Evolutionary conservation across 2,113 vertebrate genomes (phyloP).

Genomic region (Neogobius melanostomus): DNA sequence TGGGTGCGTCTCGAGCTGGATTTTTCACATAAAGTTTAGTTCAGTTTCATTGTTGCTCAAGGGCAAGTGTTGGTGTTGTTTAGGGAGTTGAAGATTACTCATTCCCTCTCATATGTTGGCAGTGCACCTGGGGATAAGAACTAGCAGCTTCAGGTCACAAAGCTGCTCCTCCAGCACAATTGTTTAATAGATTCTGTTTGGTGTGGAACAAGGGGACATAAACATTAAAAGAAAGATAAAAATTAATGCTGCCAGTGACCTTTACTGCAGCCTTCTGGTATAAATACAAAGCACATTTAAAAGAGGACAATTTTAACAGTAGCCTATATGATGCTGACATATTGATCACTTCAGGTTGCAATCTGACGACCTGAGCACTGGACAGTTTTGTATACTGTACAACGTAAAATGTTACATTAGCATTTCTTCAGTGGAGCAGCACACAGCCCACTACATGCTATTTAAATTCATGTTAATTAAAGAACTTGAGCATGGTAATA

Average conservation of each 20-base stretch:
- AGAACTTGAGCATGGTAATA: constrained; percentile 65
- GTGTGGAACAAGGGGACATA: neutral
- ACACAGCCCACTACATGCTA: constrained; percentile 24
- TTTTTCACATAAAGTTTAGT: constrained; percentile 25
- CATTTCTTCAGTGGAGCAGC: constrained; percentile 27
- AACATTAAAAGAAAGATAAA: constrained; percentile 14
- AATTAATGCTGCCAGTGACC: constrained; percentile 33
- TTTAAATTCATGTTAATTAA: constrained; percentile 58
- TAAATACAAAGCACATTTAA: too few relatives aligned
- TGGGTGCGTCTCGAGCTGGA: neutral
- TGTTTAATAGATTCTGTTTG: constrained; percentile 35
- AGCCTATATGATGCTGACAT: too few relatives aligned
- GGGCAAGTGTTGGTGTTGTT: constrained; percentile 34
- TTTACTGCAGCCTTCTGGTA: neutral
- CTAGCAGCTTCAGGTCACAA: constrained; percentile 37
- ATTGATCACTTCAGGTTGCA: too few relatives aligned
- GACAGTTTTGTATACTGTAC: neutral
- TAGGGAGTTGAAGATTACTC: constrained; percentile 28
- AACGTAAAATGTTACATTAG: constrained; percentile 49
- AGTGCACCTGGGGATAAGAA: constrained; percentile 37
- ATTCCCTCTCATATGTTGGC: constrained; percentile 23
- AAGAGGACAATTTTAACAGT: neutral
- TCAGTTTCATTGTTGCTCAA: constrained; percentile 19
- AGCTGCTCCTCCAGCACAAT: constrained; percentile 17
- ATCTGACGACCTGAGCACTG: neutral